phyloP scores from a whole-genome alignment of 2,797 vertebrate genomes.

The Sandelia bainsii region DNA sequence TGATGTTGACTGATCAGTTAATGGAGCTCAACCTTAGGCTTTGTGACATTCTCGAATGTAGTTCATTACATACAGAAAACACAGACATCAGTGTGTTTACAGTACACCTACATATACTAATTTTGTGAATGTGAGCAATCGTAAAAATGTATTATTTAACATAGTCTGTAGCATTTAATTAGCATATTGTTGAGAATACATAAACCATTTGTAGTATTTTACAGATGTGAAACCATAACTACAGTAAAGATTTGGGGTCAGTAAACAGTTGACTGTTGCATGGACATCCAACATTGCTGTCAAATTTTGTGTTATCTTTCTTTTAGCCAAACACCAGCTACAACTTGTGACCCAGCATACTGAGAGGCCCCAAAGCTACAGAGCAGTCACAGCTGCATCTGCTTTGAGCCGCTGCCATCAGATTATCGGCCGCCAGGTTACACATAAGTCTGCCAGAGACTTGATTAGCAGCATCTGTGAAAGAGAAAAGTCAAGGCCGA shows the following conservation, averaged over 20 bases:
- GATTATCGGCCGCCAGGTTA: constrained; percentile 46
- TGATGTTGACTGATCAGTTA: too few relatives aligned
- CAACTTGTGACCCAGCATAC: constrained; percentile 12
- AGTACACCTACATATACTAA: not conserved
- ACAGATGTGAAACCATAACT: not conserved
- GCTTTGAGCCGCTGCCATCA: constrained; percentile 28
- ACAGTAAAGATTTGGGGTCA: not conserved
- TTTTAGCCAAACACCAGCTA: constrained; percentile 12
- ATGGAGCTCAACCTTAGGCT: not conserved
- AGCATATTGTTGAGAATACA: not conserved
- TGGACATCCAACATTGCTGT: constrained; percentile 4
- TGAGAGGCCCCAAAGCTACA: constrained; percentile 17
- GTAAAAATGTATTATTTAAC: not conserved
- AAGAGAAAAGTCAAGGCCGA: constrained; percentile 36
- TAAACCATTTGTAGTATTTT: not conserved
- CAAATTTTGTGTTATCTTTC: constrained; percentile 24
- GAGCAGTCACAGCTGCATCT: constrained; percentile 21
- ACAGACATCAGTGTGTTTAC: not conserved
- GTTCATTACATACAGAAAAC: not conserved
- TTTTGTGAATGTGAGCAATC: not conserved
- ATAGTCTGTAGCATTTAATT: not conserved
- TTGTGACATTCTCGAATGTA: not conserved
- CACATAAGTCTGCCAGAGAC: constrained; percentile 44
- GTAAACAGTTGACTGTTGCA: not conserved
- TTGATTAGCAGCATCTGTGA: constrained; percentile 57